Evolutionary conservation across 1,140 invertebrate genomes (phyloP).

Genomic region (Sesamia nonagrioides): DNA sequence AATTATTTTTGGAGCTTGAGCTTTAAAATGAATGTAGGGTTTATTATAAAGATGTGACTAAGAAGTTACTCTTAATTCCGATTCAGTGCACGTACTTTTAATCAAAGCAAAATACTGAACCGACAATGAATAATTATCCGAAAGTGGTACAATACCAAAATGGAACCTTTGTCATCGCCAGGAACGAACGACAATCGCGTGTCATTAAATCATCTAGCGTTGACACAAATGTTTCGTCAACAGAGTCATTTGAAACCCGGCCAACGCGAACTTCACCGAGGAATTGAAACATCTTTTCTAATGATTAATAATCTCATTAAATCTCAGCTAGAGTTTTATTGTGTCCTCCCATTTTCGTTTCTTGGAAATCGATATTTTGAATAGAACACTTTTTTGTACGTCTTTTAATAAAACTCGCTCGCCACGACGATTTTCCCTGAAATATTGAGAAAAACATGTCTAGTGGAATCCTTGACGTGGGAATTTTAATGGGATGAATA

Average conservation of each 20-base stretch:
- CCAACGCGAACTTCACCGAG: constrained; percentile 15
- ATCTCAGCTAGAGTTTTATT: constrained; percentile 21
- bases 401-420: constrained; percentile 9
- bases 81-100: background rate
- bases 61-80: background rate
- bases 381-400: background rate
- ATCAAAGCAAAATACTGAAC: constrained; percentile 6
- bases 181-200: constrained; percentile 22
- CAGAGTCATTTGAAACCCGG: constrained; percentile 35
- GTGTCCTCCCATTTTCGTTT: constrained; percentile 29
- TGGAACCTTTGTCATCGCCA: constrained; percentile 18
- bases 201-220: constrained; percentile 41
- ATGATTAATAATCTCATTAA: constrained; percentile 47
- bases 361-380: constrained; percentile 30
- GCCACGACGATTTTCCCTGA: constrained; percentile 42
- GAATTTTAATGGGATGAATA: background rate
- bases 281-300: constrained; percentile 43
- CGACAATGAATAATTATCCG: constrained; percentile 33
- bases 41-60: background rate
- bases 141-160: constrained; percentile 31
- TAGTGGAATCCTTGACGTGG: constrained; percentile 1
- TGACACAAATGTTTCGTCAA: constrained; percentile 32
- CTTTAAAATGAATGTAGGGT: too few species aligned
- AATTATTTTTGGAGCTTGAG: too few species aligned
- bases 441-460: constrained; percentile 37